These are phyloP conservation scores for Bactericera cockerelli DNA, from an alignment of 1,140 invertebrate genomes.

Conservation along the genomic window DNA sequence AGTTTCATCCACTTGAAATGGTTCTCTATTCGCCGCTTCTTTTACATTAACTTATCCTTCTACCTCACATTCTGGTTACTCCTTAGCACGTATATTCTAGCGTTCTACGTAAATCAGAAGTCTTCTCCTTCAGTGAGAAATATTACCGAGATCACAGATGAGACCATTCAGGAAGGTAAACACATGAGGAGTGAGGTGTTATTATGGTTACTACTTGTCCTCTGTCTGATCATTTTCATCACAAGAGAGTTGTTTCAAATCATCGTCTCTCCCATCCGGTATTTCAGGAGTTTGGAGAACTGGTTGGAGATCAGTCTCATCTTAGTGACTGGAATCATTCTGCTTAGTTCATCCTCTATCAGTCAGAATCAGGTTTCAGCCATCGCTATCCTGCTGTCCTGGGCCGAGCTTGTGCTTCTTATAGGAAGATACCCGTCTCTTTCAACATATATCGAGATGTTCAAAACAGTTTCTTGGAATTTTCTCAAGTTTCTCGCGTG, in stretches of 20 bases:
- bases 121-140: not conserved
- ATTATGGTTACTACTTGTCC: conserved; percentile 28
- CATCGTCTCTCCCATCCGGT: conserved; percentile 40
- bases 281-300: conserved; percentile 49
- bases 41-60: conserved; percentile 51
- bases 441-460: conserved; percentile 62
- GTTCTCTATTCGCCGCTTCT: conserved; percentile 53
- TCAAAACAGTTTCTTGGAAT: conserved; percentile 56
- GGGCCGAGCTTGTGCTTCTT: conserved; percentile 53
- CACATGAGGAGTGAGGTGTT: conserved; percentile 2
- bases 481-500: conserved; percentile 61
- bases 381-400: conserved; percentile 50
- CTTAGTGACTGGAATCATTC: conserved; percentile 33
- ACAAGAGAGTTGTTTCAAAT: conserved; percentile 52
- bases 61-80: conserved; percentile 51
- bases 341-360: conserved; percentile 30
- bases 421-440: conserved; percentile 53
- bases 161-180: not conserved
- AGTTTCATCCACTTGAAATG: conserved; percentile 71
- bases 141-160: conserved; percentile 2
- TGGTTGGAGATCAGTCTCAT: conserved; percentile 51
- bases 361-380: conserved; percentile 36
- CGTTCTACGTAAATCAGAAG: conserved; percentile 30
- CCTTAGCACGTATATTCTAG: conserved; percentile 46
- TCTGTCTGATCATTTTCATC: conserved; percentile 37